A percentile compares a stretch with the other conserved stretches of the same genome.
phyloP scores from a whole-genome alignment of 2,888 invertebrate species.

The Apeira syringaria region DNA sequence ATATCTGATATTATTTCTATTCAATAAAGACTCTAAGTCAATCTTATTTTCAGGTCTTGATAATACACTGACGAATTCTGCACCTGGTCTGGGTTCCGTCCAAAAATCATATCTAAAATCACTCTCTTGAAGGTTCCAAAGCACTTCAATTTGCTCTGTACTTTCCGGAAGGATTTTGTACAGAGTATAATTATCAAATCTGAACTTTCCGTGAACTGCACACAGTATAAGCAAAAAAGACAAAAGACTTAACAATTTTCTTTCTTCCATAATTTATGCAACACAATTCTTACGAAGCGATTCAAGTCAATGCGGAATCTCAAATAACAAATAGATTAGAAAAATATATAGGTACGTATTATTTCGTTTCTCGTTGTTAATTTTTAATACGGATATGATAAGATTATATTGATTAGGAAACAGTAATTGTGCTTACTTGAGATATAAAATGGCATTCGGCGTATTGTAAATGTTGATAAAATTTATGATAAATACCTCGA shows the following conservation, averaged over 20 bases:
- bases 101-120: slow-evolving; percentile 62
- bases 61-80: slow-evolving; percentile 56
- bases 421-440: too few species aligned
- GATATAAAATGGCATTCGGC: too few species aligned
- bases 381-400: too few species aligned
- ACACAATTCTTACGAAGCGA: too few species aligned
- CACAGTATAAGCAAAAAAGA: slow-evolving; percentile 23
- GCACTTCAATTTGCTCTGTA: slow-evolving; percentile 61
- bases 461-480: too few species aligned
- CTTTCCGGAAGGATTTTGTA: slow-evolving; percentile 75
- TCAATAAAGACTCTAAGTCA: slow-evolving; percentile 51
- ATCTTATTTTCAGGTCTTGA: slow-evolving; percentile 53
- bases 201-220: slow-evolving; percentile 41
- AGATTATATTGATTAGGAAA: too few species aligned
- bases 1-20: slow-evolving; percentile 50
- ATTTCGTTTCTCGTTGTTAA: too few species aligned
- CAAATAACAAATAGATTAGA: too few species aligned
- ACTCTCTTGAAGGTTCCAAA: slow-evolving; percentile 64
- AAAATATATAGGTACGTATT: too few species aligned
- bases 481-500: too few species aligned
- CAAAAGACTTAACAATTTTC: slow-evolving; percentile 32
- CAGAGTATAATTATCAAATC: slow-evolving; percentile 60
- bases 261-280: too few species aligned
- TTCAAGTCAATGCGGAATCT: too few species aligned
- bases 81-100: slow-evolving; percentile 49